Evolutionary conservation across 1,140 invertebrate species (phyloP).

Genomic region (Gryon sp.): DNA sequence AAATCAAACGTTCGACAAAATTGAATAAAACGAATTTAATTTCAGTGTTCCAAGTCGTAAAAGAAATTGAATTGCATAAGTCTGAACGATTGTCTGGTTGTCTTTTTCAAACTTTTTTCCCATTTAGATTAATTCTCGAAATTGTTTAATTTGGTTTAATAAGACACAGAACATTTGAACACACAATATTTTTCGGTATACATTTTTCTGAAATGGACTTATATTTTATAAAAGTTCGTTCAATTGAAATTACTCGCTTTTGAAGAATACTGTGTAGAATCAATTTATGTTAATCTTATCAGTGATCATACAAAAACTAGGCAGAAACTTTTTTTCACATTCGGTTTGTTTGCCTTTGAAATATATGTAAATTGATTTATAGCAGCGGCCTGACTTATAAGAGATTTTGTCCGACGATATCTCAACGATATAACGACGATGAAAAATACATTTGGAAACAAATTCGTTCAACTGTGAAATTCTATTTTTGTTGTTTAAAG

Average conservation of each 20-base stretch:
- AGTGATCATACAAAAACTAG: neutral
- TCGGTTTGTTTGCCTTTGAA: constrained; percentile 28
- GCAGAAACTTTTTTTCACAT: neutral
- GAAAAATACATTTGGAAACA: constrained; percentile 39
- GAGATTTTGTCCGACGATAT: constrained; percentile 26
- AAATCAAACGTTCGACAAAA: constrained; percentile 23
- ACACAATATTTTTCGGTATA: no score
- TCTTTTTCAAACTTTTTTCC: neutral
- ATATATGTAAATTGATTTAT: constrained; percentile 43
- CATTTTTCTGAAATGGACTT: no score
- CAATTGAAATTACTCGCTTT: no score
- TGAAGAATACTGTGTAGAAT: neutral
- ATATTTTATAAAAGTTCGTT: no score
- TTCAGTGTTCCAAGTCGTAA: constrained; percentile 21
- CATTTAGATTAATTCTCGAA: constrained; percentile 10
- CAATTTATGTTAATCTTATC: constrained; percentile 8
- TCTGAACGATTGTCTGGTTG: constrained; percentile 5
- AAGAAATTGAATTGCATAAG: constrained; percentile 47
- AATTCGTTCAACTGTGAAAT: constrained; percentile 51
- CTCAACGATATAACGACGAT: neutral
- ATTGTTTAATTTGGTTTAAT: no score
- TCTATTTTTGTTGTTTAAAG: constrained; percentile 49
- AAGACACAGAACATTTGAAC: no score
- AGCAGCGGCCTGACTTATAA: constrained; percentile 27
- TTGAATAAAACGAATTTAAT: constrained; percentile 37